These are phyloP conservation scores for Eretmocerus hayati DNA, from an alignment of 2,888 invertebrate species.

Conservation along the genomic window DNA sequence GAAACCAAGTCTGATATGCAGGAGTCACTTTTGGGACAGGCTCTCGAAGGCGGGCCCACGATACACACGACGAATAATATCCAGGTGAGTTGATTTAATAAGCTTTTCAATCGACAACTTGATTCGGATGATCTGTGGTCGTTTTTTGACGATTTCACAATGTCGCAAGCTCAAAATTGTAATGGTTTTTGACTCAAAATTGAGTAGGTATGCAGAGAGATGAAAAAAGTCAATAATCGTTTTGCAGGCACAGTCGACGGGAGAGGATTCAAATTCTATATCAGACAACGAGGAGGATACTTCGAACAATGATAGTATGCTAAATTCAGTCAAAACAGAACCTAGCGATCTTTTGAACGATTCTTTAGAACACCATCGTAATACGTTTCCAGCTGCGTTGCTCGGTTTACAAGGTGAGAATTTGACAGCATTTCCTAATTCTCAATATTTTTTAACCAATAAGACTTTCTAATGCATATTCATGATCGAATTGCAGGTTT, in stretches of 20 bases:
- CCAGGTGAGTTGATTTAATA: constrained; percentile 43
- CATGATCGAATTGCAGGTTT: constrained; percentile 59
- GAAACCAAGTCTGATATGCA: constrained; percentile 56
- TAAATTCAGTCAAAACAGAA: constrained; percentile 70
- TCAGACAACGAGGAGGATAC: constrained; percentile 45
- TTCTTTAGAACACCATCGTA: constrained; percentile 58
- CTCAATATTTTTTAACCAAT: not conserved
- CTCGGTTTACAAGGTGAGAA: constrained; percentile 70
- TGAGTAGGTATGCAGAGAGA: not conserved
- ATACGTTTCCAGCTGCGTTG: constrained; percentile 72
- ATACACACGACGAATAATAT: constrained; percentile 51
- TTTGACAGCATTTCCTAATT: not conserved
- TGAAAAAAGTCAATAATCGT: not conserved
- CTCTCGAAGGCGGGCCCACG: constrained; percentile 66
- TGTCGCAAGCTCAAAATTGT: not conserved
- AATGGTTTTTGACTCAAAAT: not conserved
- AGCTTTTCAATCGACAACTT: too few species aligned
- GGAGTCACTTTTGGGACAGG: constrained; percentile 68
- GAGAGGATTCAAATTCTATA: constrained; percentile 73
- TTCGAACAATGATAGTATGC: constrained; percentile 65
- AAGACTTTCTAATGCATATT: not conserved
- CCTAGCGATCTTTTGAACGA: constrained; percentile 63
- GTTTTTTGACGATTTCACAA: too few species aligned
- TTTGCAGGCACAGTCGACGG: constrained; percentile 63
- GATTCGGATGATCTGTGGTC: too few species aligned